Conservation (phyloP, 2,113 vertebrate genomes). For the Felis chaus region DNA sequence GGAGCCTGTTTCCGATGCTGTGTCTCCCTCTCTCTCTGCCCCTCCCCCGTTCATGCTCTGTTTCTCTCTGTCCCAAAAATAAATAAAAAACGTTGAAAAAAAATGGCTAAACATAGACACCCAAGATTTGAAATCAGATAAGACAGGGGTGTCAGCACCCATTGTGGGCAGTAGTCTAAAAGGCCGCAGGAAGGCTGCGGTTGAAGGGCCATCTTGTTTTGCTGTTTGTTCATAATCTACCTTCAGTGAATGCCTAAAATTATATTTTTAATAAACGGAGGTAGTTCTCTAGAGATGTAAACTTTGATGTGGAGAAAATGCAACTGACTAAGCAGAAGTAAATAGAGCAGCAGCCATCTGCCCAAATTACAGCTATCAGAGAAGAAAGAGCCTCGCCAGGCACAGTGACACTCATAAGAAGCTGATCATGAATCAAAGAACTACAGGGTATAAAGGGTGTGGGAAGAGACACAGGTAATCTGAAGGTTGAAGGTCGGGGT, state of each 20-base stretch:
- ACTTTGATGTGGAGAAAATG: background rate
- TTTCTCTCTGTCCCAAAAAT: too few relatives aligned
- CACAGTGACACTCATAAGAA: background rate
- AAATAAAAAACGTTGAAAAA: background rate
- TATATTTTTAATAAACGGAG: constrained; percentile 11
- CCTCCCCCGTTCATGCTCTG: too few relatives aligned
- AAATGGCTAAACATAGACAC: background rate
- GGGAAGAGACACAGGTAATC: background rate
- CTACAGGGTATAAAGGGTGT: background rate
- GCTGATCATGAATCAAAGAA: background rate
- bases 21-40: too few relatives aligned
- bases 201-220: background rate
- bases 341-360: background rate
- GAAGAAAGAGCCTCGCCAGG: background rate
- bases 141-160: background rate
- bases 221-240: constrained; percentile 13
- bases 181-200: background rate
- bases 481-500: background rate
- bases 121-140: background rate
- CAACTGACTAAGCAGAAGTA: background rate
- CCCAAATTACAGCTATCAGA: background rate
- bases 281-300: background rate
- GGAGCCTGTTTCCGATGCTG: too few relatives aligned
- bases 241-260: constrained; percentile 21
- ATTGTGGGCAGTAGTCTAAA: background rate